Percentiles rank a stretch among this genome's conserved stretches.
Evolutionary conservation across 2,888 invertebrate genomes (phyloP).

Genomic region (Monoplex corrugatus): DNA sequence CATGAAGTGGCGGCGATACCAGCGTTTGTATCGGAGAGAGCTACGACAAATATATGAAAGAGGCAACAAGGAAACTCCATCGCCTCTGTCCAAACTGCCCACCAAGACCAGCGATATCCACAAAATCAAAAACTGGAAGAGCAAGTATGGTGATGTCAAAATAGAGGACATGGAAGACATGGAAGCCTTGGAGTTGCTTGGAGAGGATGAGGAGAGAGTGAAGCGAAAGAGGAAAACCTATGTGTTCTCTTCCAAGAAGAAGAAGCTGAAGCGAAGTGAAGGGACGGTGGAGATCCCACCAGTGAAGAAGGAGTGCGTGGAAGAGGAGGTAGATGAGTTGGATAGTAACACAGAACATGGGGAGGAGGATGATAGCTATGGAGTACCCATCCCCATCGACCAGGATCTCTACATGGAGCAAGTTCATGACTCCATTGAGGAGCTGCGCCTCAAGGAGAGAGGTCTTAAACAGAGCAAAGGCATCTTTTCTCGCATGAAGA

Average conservation of each 20-base stretch:
- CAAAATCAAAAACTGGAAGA: constrained; percentile 77
- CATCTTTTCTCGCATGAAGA: constrained; percentile 62
- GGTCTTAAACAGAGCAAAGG: constrained; percentile 53
- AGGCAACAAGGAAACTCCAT: constrained; percentile 42
- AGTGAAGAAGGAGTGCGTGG: not conserved
- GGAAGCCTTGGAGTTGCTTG: constrained; percentile 64
- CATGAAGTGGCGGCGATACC: constrained; percentile 71
- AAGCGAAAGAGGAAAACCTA: constrained; percentile 37
- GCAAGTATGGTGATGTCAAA: constrained; percentile 59
- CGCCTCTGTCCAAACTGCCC: constrained; percentile 43
- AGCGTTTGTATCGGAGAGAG: constrained; percentile 67
- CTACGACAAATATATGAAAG: constrained; percentile 50
- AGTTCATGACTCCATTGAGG: constrained; percentile 32
- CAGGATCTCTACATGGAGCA: constrained; percentile 44
- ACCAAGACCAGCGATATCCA: constrained; percentile 72
- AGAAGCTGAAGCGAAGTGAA: constrained; percentile 56
- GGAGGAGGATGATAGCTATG: constrained; percentile 36
- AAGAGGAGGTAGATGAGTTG: not conserved
- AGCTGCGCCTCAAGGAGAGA: constrained; percentile 35
- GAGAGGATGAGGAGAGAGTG: constrained; percentile 61
- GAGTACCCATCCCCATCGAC: constrained; percentile 36
- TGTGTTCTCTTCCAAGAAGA: constrained; percentile 62
- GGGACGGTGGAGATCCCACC: not conserved
- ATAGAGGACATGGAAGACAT: not conserved
- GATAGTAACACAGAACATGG: not conserved